These are phyloP conservation scores for Coendou prehensilis DNA, from an alignment of 2,797 vertebrate species.

Conservation along the genomic window DNA sequence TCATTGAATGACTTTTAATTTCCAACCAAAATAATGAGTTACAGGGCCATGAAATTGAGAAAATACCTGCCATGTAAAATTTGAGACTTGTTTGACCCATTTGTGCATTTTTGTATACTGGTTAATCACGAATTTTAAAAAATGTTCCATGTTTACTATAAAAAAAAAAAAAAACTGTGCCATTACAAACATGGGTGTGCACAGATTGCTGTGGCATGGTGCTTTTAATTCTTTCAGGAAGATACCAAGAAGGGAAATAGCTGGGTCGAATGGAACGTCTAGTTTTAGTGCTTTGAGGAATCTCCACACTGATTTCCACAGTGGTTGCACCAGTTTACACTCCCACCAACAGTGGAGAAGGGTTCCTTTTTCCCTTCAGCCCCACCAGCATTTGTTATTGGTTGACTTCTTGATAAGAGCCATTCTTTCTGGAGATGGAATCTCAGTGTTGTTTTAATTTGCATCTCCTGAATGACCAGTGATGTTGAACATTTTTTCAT, in stretches of 20 bases:
- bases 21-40: neutral
- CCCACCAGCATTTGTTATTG: neutral
- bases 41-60: neutral
- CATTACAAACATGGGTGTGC: neutral
- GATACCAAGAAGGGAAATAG: neutral
- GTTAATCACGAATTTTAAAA: neutral
- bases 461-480: neutral
- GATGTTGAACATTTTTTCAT: neutral
- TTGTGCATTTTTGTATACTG: neutral
- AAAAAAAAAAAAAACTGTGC: neutral
- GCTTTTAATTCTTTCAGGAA: neutral
- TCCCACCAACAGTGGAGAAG: neutral
- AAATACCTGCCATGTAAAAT: conserved; percentile 43
- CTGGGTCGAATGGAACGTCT: neutral
- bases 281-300: neutral
- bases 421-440: neutral
- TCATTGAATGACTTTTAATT: neutral
- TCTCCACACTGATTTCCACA: neutral
- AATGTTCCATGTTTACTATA: neutral
- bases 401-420: neutral
- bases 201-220: neutral
- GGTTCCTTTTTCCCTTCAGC: neutral
- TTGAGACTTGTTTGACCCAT: neutral
- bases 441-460: neutral
- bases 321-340: neutral